A percentile compares a stretch with the other conserved stretches of the same genome.
Conservation (phyloP, 2,888 invertebrate species). For the Epinotia ramella region DNA sequence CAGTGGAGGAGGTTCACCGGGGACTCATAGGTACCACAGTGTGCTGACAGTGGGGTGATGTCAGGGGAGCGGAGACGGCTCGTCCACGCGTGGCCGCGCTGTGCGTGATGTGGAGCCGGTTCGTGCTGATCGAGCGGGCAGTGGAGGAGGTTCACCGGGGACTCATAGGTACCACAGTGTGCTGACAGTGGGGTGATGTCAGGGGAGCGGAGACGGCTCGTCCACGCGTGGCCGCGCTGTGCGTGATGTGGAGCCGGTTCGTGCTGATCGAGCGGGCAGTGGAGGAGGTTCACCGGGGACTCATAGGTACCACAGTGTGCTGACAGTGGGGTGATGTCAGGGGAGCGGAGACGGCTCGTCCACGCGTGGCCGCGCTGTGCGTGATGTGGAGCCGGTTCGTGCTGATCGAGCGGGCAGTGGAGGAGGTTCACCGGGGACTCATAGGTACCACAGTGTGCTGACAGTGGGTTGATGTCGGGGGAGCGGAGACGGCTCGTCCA, state of each 20-base stretch:
- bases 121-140: conserved; percentile 98
- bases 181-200: too few species aligned
- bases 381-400: conserved; percentile 99
- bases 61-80: too few species aligned
- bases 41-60: not conserved
- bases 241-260: conserved; percentile 16
- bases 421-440: conserved; percentile 59
- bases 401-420: conserved; percentile 97
- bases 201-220: too few species aligned
- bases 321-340: conserved; percentile 92
- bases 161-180: conserved; percentile 85
- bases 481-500: conserved; percentile 77
- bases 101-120: conserved; percentile 99
- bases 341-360: conserved; percentile 95
- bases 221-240: not conserved
- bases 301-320: conserved; percentile 10
- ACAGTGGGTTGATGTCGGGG: too few species aligned
- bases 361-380: conserved; percentile 94
- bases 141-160: conserved; percentile 97
- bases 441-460: conserved; percentile 21
- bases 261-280: conserved; percentile 3
- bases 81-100: conserved; percentile 91
- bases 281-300: conserved; percentile 92
- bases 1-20: too few species aligned
- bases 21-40: not conserved